phyloP scores from a whole-genome alignment of 2,113 vertebrate species.

The Neolamprologus hecqui region DNA sequence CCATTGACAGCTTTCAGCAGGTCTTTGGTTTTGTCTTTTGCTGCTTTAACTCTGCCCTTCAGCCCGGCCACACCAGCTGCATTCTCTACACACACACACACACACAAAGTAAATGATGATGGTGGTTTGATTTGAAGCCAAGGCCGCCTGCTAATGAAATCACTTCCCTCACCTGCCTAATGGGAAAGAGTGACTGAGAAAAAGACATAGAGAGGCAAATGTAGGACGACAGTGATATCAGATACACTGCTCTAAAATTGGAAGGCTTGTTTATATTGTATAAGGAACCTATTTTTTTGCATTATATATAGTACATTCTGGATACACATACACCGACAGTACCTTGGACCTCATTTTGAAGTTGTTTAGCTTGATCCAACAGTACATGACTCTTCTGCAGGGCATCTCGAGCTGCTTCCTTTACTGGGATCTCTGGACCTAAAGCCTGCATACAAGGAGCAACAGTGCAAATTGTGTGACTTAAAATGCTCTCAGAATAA shows the following conservation, averaged over 20 bases:
- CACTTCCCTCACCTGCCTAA: background rate
- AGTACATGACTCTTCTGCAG: conserved; percentile 54
- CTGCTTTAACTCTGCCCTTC: conserved; percentile 77
- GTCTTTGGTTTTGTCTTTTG: conserved; percentile 76
- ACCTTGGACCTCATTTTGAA: conserved; percentile 59
- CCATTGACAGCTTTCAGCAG: conserved; percentile 82
- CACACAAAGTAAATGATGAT: background rate
- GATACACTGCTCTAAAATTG: background rate
- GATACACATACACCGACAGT: background rate
- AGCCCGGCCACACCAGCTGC: conserved; percentile 69
- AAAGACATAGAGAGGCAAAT: background rate
- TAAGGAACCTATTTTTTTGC: background rate
- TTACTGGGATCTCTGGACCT: conserved; percentile 51
- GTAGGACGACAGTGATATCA: background rate
- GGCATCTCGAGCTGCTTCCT: conserved; percentile 43
- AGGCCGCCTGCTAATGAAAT: background rate
- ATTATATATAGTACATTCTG: background rate
- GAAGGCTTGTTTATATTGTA: background rate
- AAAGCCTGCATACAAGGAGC: conserved; percentile 33
- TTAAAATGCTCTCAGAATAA: background rate
- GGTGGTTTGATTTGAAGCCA: background rate
- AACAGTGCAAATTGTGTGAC: background rate
- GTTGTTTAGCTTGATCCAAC: conserved; percentile 49
- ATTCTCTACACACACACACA: conserved; percentile 69
- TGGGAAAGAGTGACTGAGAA: background rate